Evolutionary conservation across 2,113 vertebrate species (phyloP).

Genomic region (Toxotes chatareus): DNA sequence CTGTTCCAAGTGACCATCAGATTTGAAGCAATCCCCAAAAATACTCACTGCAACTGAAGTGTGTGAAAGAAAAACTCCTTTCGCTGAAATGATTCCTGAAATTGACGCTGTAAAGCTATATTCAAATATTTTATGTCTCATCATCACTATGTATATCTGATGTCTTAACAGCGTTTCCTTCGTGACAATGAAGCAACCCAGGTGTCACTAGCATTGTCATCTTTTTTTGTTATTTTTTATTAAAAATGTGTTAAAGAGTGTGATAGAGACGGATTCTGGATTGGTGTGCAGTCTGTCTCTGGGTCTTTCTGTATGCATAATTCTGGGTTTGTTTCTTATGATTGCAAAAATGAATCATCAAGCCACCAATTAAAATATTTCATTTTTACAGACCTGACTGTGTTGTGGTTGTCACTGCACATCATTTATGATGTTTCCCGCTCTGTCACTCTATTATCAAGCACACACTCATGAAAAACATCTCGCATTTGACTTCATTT

Average conservation of each 20-base stretch:
- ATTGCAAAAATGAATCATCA: constrained; percentile 82
- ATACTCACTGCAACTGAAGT: constrained; percentile 21
- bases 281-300: constrained; percentile 65
- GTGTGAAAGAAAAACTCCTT: constrained; percentile 29
- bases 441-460: constrained; percentile 22
- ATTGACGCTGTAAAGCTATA: constrained; percentile 62
- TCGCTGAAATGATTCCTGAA: constrained; percentile 70
- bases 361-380: constrained; percentile 84
- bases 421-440: constrained; percentile 6
- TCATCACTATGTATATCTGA: constrained; percentile 65
- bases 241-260: constrained; percentile 50
- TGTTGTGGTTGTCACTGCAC: constrained; percentile 61
- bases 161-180: constrained; percentile 76
- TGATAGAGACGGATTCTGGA: constrained; percentile 61
- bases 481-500: background rate
- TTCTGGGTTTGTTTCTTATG: constrained; percentile 77
- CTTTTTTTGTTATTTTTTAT: constrained; percentile 19
- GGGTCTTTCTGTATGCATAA: constrained; percentile 73
- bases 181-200: constrained; percentile 64
- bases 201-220: constrained; percentile 41
- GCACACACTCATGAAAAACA: constrained; percentile 6
- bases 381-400: constrained; percentile 79
- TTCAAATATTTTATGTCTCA: constrained; percentile 59
- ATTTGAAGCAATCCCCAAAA: constrained; percentile 17
- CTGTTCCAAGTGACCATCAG: constrained; percentile 47